Percentiles rank a stretch among this genome's conserved stretches.
Conservation (phyloP, 2,888 invertebrate species). For the Panzeria rudis region DNA sequence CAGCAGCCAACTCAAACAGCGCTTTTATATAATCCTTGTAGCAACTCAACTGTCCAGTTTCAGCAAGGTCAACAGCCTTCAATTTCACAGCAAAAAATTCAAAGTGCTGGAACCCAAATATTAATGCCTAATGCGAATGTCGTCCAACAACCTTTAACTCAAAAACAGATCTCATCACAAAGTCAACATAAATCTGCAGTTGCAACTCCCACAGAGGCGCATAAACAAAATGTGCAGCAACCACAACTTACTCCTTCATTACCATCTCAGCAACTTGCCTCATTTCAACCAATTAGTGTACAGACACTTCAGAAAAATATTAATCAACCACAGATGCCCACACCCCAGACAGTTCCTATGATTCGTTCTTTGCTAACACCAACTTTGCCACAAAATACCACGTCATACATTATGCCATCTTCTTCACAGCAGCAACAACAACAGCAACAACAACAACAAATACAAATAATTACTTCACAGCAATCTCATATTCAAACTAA, state of each 20-base stretch:
- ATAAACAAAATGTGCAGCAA: slow-evolving; percentile 59
- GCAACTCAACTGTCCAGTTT: slow-evolving; percentile 40
- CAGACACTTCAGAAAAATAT: slow-evolving; percentile 50
- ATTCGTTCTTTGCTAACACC: slow-evolving; percentile 37
- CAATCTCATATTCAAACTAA: slow-evolving; percentile 31
- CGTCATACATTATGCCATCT: slow-evolving; percentile 56
- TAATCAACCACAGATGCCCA: slow-evolving; percentile 47
- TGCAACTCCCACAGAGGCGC: slow-evolving; percentile 18
- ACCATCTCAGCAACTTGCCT: slow-evolving; percentile 42
- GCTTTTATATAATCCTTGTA: slow-evolving; percentile 64
- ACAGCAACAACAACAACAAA: background rate
- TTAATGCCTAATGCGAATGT: slow-evolving; percentile 68
- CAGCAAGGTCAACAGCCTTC: slow-evolving; percentile 58
- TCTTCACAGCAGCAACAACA: slow-evolving; percentile 32
- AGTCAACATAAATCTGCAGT: slow-evolving; percentile 73
- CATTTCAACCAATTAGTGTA: slow-evolving; percentile 55
- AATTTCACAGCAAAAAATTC: slow-evolving; percentile 57
- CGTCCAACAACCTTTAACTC: slow-evolving; percentile 58
- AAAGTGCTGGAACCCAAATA: slow-evolving; percentile 71
- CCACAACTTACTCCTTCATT: slow-evolving; percentile 72
- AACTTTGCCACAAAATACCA: slow-evolving; percentile 47
- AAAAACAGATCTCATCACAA: slow-evolving; percentile 72
- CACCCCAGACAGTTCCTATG: slow-evolving; percentile 65
- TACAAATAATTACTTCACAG: slow-evolving; percentile 46
- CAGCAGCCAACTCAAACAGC: slow-evolving; percentile 60